Evolutionary conservation across 2,888 invertebrate species (phyloP), one percentile per base, ranked within the genome.

Genomic region (Calameuta pallipes): DNA sequence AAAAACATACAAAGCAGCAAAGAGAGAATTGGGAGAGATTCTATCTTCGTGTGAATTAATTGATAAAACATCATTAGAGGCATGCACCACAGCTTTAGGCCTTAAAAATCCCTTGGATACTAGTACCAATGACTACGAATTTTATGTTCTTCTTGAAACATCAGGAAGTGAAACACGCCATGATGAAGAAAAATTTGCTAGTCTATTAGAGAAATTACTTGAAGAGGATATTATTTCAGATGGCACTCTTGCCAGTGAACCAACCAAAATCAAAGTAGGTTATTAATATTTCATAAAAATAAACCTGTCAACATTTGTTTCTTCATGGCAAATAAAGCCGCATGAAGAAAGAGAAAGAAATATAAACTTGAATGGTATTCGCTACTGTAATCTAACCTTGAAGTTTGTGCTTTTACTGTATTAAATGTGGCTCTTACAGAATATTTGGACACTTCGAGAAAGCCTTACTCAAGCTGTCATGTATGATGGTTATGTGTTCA

Each of bases 21-120:
- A 96, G 90, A 91, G 91, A 0, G 94, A 95, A 35, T 92, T 98
- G 15, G 97, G 96, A 1, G 99, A 99, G 93, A 97, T 98, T 82
- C 91, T 99, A 70, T 98, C 99, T 6, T 98, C 99, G 0, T 99
- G 97, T 92, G 99, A 99, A 93, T 94, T 99, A 93, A 96, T 99
- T 80, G 99, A 99, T 91, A 93, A 93, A 15, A 92, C 92, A 71
- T 94, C 97, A 0, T 93, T 99, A 87, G 93, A 93, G n/a, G 93
- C 94, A 69, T 94, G 95, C 0, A 93, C 94, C 0, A 90, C 93
- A 73, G 94, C 96, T 88, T 93, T 95, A 76, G 93, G 94, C 13
- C 84, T 96, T 68, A 93, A 92, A 88, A 91, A 92, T 89, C 92
- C 93, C 75, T 84, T 93, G 75, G 80, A 85, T 2, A 74, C 70